These are phyloP conservation scores for Epizoanthus ramosus DNA, from an alignment of 92 coral and sea anemone genomes.

Conservation along the genomic window DNA sequence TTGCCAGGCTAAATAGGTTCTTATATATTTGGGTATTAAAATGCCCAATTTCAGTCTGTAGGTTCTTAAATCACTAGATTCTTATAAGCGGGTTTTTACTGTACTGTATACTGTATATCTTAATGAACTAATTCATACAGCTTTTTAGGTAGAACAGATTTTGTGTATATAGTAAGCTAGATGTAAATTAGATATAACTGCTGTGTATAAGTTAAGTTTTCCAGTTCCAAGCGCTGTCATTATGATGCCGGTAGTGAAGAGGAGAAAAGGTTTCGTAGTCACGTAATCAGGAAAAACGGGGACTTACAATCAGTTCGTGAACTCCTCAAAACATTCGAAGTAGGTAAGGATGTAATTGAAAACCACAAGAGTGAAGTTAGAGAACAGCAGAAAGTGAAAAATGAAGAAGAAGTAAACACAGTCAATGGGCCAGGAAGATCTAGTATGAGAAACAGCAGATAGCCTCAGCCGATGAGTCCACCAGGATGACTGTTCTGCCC, in stretches of 20 bases:
- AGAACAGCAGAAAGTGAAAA: slow-evolving; percentile 7
- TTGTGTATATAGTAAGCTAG: too few species aligned
- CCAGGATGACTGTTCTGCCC: neutral
- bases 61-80: too few species aligned
- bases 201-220: too few species aligned
- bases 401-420: slow-evolving; percentile 47
- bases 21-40: too few species aligned
- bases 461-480: slow-evolving; percentile 22
- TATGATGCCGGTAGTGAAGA: slow-evolving; percentile 49
- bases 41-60: too few species aligned
- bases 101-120: too few species aligned
- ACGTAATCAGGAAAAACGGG: slow-evolving; percentile 49
- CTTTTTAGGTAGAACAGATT: too few species aligned
- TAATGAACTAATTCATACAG: too few species aligned
- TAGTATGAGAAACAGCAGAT: slow-evolving; percentile 40
- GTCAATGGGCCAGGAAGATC: slow-evolving; percentile 56
- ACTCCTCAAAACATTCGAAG: slow-evolving; percentile 31
- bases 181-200: too few species aligned
- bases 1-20: too few species aligned
- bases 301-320: slow-evolving; percentile 40
- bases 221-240: neutral
- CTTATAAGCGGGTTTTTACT: too few species aligned
- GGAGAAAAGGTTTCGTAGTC: slow-evolving; percentile 34
- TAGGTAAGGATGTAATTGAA: slow-evolving; percentile 43
- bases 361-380: slow-evolving; percentile 32